Evolutionary conservation across 2,888 invertebrate genomes (phyloP), one percentile per base, ranked within the genome.

Genomic region (Deladenus siricidicola): DNA sequence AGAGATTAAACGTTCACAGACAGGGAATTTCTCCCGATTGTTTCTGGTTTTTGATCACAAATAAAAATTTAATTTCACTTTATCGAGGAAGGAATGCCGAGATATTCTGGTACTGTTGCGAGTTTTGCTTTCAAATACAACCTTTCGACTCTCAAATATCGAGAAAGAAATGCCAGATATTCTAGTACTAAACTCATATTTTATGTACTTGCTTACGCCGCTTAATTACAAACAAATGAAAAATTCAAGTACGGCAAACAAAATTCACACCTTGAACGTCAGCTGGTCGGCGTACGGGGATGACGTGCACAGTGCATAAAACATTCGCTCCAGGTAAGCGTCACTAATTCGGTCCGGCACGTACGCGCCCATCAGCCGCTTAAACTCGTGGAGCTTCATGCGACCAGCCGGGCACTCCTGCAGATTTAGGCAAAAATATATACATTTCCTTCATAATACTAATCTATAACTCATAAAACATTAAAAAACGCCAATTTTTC

Each of bases 331-430:
- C 28, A 67, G 34, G 34, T 68, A 68, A 19, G 58, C 67, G 45
- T 68, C 69, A 28, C 57, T 59, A 28, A 66, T 30, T 24, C 69
- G 50, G 39, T 68, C 58, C 21, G 69, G 69, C 1, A 68, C 43
- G 50, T 65, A 72, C 23, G 47, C 23, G 26, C 71, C 69, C 53
- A 68, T 66, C 21, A 68, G 52, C 14, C 56, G 60, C 24, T 62
- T 68, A 44, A 68, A 68, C 42, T 72, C 72, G 23, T 58, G 19
- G 23, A 70, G 54, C 50, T 66, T 69, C 76, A 76, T 76, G 39
- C 72, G 62, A 3, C 76, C 76, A 1, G 69, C 63, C 17, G 76
- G 76, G 10, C 76, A 76, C 63, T 75, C 76, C 76, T 76, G 60
- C 19, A n/a, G n/a, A n/a, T n/a, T n/a, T n/a, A n/a, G n/a, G n/a